phyloP scores from a whole-genome alignment of 2,797 vertebrate genomes.

The Anabacerthia variegaticeps region DNA sequence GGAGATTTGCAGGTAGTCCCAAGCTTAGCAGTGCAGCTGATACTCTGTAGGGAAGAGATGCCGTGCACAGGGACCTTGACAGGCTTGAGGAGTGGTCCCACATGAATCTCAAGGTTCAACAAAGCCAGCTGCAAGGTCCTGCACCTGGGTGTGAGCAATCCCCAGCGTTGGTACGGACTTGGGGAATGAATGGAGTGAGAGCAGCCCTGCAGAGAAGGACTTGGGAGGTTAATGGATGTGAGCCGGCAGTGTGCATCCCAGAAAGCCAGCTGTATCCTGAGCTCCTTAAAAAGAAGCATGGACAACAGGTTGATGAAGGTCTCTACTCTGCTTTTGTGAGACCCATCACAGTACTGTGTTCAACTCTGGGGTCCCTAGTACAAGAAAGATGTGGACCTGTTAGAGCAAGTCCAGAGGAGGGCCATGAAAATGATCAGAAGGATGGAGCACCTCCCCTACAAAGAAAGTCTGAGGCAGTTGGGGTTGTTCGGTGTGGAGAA shows the following conservation, averaged over 20 bases:
- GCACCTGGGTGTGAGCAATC: accelerated
- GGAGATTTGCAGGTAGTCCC: not conserved
- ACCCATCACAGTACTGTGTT: not conserved
- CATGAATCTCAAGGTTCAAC: not conserved
- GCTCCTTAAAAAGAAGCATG: not conserved
- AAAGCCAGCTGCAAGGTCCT: not conserved
- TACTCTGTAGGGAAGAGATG: not conserved
- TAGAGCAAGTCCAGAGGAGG: not conserved
- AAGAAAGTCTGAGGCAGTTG: not conserved
- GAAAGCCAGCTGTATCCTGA: accelerated
- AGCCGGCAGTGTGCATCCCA: accelerated
- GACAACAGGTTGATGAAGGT: not conserved
- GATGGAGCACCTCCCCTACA: not conserved
- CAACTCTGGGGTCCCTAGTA: not conserved
- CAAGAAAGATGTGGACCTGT: not conserved
- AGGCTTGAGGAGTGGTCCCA: accelerated
- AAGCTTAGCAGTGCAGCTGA: not conserved
- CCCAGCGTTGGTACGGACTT: accelerated
- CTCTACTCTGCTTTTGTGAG: accelerated
- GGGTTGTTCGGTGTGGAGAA: not conserved
- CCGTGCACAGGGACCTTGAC: not conserved
- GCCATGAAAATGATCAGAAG: not conserved
- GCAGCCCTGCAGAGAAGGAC: not conserved
- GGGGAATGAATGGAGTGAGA: not conserved
- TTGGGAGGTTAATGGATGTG: not conserved